Evolutionary conservation across 1,140 invertebrate species (phyloP).

Genomic region (Apis laboriosa): DNA sequence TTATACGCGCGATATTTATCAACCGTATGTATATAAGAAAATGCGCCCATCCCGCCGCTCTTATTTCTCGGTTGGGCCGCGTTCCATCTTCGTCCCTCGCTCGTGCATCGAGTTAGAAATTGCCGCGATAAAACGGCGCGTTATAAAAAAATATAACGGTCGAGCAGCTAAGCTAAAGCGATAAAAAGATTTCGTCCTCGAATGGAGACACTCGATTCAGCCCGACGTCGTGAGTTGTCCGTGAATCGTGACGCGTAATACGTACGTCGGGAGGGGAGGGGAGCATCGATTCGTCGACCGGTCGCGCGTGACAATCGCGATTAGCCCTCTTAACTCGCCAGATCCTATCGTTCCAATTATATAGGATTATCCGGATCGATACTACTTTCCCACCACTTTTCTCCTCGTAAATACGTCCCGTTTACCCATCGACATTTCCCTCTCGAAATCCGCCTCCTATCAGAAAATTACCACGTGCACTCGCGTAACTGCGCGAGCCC

Average conservation of each 20-base stretch:
- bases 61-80: slow-evolving; percentile 9
- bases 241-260: not conserved
- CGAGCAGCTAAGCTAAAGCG: slow-evolving; percentile 29
- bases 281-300: slow-evolving; percentile 28
- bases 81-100: slow-evolving; percentile 10
- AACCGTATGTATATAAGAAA: not conserved
- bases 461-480: not conserved
- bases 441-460: not conserved
- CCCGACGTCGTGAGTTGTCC: not conserved
- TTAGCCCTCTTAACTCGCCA: slow-evolving; percentile 32
- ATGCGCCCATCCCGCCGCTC: not conserved
- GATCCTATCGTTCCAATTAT: slow-evolving; percentile 46
- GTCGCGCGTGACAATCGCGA: slow-evolving; percentile 48
- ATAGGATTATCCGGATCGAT: slow-evolving; percentile 47
- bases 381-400: slow-evolving; percentile 42
- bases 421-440: slow-evolving; percentile 38
- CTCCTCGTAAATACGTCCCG: slow-evolving; percentile 47
- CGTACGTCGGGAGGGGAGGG: not conserved
- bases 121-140: slow-evolving; percentile 50
- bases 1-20: slow-evolving; percentile 6
- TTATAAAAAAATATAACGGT: slow-evolving; percentile 57
- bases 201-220: not conserved
- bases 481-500: not conserved
- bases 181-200: slow-evolving; percentile 46
- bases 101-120: slow-evolving; percentile 35